A percentile compares a stretch with the other conserved stretches of the same genome.
These are phyloP conservation scores for Gastrophysa polygoni DNA, from an alignment of 2,888 invertebrate species.

Conservation along the genomic window DNA sequence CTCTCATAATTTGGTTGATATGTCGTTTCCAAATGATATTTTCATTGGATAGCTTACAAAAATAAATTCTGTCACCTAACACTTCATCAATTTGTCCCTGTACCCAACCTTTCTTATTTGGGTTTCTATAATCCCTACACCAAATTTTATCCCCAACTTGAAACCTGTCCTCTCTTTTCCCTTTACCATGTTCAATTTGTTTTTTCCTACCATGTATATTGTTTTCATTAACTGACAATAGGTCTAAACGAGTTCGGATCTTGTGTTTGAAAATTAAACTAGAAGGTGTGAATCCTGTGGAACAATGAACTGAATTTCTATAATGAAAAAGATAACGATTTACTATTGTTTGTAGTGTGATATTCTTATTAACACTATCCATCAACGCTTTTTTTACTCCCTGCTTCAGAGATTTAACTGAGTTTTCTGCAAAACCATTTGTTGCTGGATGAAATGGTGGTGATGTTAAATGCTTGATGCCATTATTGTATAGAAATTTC, in stretches of 20 bases:
- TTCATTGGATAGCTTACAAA: conserved; percentile 12
- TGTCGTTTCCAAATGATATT: conserved; percentile 14
- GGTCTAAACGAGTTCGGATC: conserved; percentile 6
- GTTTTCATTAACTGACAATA: neutral
- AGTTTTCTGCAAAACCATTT: neutral
- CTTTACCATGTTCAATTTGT: neutral
- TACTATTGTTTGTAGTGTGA: neutral
- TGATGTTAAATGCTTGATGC: neutral
- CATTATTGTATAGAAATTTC: neutral
- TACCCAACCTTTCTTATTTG: conserved; percentile 19
- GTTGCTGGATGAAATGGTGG: neutral
- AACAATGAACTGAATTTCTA: neutral
- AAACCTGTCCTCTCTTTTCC: conserved; percentile 9
- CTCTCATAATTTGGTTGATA: conserved; percentile 1
- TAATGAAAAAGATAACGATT: neutral
- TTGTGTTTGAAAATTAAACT: conserved; percentile 14
- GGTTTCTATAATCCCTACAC: conserved; percentile 20
- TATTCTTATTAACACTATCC: neutral
- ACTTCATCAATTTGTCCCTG: conserved; percentile 17
- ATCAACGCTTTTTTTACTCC: neutral
- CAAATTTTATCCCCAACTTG: conserved; percentile 3
- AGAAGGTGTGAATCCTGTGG: conserved; percentile 3
- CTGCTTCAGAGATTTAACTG: neutral
- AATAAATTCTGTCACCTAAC: conserved; percentile 14
- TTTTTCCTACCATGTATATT: neutral